Evolutionary conservation across 1,140 invertebrate genomes (phyloP).

Genomic region (Homalodisca vitripennis): DNA sequence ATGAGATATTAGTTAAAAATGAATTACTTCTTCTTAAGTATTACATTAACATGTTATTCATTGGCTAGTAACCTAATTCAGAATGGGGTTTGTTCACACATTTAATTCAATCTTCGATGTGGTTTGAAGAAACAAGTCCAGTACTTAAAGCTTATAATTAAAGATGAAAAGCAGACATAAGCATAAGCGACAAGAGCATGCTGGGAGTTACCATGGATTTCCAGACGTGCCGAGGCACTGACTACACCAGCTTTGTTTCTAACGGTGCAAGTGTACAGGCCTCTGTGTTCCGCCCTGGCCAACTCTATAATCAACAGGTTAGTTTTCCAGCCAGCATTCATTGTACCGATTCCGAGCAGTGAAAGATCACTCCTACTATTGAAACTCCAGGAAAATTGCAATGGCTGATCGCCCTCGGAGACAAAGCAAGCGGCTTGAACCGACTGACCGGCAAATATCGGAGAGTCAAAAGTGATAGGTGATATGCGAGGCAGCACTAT

Average conservation of each 20-base stretch:
- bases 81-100: conserved; percentile 24
- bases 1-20: too few species aligned
- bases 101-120: too few species aligned
- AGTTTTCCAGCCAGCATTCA: conserved; percentile 43
- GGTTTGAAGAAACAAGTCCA: not conserved
- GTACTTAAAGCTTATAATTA: conserved; percentile 9
- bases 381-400: conserved; percentile 45
- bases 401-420: conserved; percentile 47
- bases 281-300: conserved; percentile 59
- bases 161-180: conserved; percentile 52
- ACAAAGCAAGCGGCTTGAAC: conserved; percentile 45
- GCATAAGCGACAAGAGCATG: conserved; percentile 3
- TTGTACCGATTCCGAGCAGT: conserved; percentile 35
- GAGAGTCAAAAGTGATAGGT: conserved; percentile 56
- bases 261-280: conserved; percentile 69
- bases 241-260: conserved; percentile 71
- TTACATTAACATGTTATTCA: too few species aligned
- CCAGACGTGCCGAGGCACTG: conserved; percentile 63
- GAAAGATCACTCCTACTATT: conserved; percentile 35
- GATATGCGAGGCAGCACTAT: conserved; percentile 61
- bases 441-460: conserved; percentile 51
- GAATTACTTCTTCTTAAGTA: not conserved
- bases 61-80: too few species aligned
- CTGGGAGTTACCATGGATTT: conserved; percentile 59
- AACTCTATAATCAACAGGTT: conserved; percentile 64